These are phyloP conservation scores for Sebastes schlegelii DNA, from an alignment of 2,113 vertebrate species.

Conservation along the genomic window DNA sequence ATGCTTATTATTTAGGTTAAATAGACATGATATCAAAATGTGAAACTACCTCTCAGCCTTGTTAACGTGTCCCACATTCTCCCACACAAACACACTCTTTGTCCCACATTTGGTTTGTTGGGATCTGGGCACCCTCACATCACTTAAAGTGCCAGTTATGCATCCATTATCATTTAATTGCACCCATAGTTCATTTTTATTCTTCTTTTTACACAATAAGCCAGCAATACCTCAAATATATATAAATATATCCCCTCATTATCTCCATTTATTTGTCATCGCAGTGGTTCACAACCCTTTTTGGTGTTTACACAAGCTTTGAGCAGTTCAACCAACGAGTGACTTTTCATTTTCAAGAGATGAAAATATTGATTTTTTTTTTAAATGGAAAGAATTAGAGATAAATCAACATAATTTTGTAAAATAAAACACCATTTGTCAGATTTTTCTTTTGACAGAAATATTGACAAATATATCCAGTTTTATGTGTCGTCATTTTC, in stretches of 20 bases:
- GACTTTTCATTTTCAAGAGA: background rate
- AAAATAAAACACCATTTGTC: background rate
- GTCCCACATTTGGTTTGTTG: too few species aligned
- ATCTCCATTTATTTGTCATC: background rate
- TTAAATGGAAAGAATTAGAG: background rate
- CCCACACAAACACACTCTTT: too few species aligned
- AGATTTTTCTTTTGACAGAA: background rate
- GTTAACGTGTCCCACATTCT: too few species aligned
- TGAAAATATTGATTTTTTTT: too few species aligned
- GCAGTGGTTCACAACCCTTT: background rate
- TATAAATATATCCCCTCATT: too few species aligned
- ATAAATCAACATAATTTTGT: background rate
- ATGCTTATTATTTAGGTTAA: too few species aligned
- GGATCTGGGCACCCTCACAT: too few species aligned
- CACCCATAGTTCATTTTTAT: constrained; percentile 9
- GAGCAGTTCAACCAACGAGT: background rate
- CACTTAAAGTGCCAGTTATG: background rate
- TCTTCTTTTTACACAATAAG: constrained; percentile 8
- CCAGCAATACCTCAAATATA: too few species aligned
- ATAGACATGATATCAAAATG: too few species aligned
- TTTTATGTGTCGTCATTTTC: background rate
- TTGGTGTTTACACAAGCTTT: background rate
- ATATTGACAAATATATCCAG: background rate
- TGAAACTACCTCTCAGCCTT: too few species aligned
- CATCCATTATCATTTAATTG: constrained; percentile 15